These are phyloP conservation scores for Xiphydria camelus DNA, from an alignment of 2,888 invertebrate species.

Conservation along the genomic window DNA sequence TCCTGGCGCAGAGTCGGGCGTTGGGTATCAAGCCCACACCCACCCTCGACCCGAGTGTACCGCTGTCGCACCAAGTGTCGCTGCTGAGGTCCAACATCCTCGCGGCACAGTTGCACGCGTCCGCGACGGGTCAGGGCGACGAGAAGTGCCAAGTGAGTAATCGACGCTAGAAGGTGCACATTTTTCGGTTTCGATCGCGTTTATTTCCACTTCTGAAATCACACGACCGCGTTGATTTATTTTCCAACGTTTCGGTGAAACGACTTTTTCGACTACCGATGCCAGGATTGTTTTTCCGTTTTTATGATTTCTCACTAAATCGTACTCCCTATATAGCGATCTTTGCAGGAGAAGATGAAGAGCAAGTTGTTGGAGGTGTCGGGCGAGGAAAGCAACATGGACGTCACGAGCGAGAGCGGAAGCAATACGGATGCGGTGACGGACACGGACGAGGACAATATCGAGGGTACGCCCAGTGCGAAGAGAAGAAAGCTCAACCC, in stretches of 20 bases:
- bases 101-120: conserved; percentile 65
- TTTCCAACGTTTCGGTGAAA: not conserved
- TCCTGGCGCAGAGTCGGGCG: conserved; percentile 84
- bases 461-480: conserved; percentile 51
- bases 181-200: conserved; percentile 8
- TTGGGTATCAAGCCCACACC: conserved; percentile 77
- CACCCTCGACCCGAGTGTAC: conserved; percentile 61
- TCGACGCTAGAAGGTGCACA: not conserved
- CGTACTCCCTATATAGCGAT: conserved; percentile 46
- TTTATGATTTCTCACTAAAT: conserved; percentile 45
- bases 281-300: conserved; percentile 16
- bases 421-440: conserved; percentile 54
- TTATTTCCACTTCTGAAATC: conserved; percentile 2
- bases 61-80: conserved; percentile 64
- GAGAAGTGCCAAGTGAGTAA: conserved; percentile 50
- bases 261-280: conserved; percentile 10
- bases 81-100: conserved; percentile 65
- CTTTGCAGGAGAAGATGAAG: conserved; percentile 57
- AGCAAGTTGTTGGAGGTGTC: conserved; percentile 53
- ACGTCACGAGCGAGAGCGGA: conserved; percentile 55
- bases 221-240: conserved; percentile 7
- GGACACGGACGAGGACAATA: conserved; percentile 54
- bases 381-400: conserved; percentile 57
- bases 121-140: conserved; percentile 43
- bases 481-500: conserved; percentile 54